These are phyloP conservation scores for Hemitrygon akajei DNA, from an alignment of 2,797 vertebrate species.

Conservation along the genomic window DNA sequence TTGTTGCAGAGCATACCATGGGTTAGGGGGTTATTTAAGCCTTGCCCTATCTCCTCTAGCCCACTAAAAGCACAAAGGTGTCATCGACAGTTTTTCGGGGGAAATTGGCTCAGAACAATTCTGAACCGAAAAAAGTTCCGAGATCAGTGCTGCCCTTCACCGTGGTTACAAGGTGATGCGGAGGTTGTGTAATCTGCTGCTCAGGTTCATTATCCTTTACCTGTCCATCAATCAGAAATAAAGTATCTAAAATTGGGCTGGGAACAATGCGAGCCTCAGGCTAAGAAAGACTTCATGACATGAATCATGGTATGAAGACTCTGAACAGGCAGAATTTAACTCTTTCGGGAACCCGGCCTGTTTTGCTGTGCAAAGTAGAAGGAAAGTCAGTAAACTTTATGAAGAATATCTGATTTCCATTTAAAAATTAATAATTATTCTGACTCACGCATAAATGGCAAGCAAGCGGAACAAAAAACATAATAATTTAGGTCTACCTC, in stretches of 20 bases:
- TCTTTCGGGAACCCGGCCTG: background rate
- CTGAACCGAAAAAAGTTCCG: background rate
- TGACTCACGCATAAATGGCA: background rate
- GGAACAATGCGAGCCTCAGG: constrained; percentile 18
- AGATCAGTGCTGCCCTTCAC: background rate
- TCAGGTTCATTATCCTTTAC: constrained; percentile 23
- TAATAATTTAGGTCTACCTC: background rate
- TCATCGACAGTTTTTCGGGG: no score
- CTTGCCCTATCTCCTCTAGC: no score
- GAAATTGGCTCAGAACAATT: background rate
- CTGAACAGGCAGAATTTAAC: background rate
- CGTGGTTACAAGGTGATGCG: background rate
- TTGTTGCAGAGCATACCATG: background rate
- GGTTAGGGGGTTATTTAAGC: background rate
- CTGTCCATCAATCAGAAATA: constrained; percentile 25
- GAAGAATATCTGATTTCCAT: background rate
- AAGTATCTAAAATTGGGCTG: constrained; percentile 32
- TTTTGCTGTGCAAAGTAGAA: background rate
- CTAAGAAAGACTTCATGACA: constrained; percentile 18
- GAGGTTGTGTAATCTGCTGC: constrained; percentile 14
- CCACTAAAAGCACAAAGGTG: background rate
- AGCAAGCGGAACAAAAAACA: background rate
- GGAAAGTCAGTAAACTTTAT: background rate
- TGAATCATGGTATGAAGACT: background rate
- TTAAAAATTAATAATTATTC: background rate